Base-by-base conservation (phyloP, 2,888 invertebrate species). In the Autographa pulchrina region DNA sequence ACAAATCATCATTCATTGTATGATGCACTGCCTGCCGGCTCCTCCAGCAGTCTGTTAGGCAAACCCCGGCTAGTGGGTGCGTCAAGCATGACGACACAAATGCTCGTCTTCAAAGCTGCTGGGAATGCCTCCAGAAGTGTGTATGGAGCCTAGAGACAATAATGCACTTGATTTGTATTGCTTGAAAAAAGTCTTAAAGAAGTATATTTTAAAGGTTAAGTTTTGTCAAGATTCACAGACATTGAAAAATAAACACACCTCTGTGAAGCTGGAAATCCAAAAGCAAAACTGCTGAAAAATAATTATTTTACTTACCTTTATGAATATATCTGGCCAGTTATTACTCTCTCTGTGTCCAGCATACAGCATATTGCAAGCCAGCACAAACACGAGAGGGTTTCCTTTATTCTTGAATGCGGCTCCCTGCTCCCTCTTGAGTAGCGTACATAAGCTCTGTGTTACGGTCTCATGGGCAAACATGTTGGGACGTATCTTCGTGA, bases 301-400 rank as follows among this genome's bases (percentile, higher is more conserved):
- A 43, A 43, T 16, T 3, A 11, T 54, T 20, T 20, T 9, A 38
- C 70, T 7, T 88, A 98, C 98, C 96, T 98, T 98, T 1, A 99
- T 97, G 95, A 99, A 99, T 68, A 97, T 96, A 89, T 99, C 99
- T 0, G 99, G 99, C 99, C 99, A 99, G 84, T 97, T 97, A 75
- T 96, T 97, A 81, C 98, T 97, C 56, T 99, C 98, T 62, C 97
- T 96, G 90, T 97, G 99, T 0, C 98, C 98, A 80, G 97, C 96
- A 88, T 98, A 97, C 66, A 99, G 92, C 86, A 99, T 96, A 93
- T 99, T 99, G 74, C 98, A 97, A 6, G 98, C 98, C 60, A 99
- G 92, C 38, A 98, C 97, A 80, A 98, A 97, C 56, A 98, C 97
- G 59, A 98, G 94, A 0, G 97, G 97, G 91, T 98, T 98, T 7